phyloP scores from a whole-genome alignment of 2,888 invertebrate genomes.

The Nemoura dubitans region DNA sequence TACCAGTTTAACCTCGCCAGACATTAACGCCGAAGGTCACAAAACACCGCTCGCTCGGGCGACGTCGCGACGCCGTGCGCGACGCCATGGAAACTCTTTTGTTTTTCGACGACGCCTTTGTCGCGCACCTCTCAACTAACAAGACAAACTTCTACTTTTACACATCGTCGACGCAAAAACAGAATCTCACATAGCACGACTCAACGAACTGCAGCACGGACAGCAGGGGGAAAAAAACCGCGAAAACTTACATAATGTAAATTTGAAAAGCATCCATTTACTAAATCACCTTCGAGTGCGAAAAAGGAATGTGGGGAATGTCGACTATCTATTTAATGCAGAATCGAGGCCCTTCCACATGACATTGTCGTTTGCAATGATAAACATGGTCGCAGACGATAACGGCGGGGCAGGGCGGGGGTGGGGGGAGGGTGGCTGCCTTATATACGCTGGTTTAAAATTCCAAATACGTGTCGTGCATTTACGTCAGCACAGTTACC shows the following conservation, averaged over 20 bases:
- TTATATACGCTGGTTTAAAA: neutral
- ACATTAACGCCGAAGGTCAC: no score
- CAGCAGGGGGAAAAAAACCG: neutral
- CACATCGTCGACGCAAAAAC: neutral
- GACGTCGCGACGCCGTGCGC: no score
- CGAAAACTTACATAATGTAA: constrained; percentile 39
- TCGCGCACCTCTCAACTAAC: neutral
- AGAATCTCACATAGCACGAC: neutral
- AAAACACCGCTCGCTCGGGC: no score
- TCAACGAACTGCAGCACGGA: constrained; percentile 8
- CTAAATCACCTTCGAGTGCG: constrained; percentile 24
- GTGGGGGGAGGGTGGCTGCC: no score
- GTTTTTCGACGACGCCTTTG: neutral
- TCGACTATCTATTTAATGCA: constrained; percentile 35
- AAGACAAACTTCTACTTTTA: neutral
- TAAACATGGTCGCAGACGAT: constrained; percentile 36
- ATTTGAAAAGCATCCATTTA: constrained; percentile 43
- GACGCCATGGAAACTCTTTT: no score
- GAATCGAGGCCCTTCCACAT: neutral
- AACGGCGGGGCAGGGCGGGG: constrained; percentile 8
- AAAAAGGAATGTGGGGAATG: constrained; percentile 21
- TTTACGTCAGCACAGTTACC: neutral
- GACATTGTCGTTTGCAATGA: constrained; percentile 34
- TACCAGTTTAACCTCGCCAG: no score
- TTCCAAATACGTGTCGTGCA: constrained; percentile 30